These are phyloP conservation scores for Cichlasoma orientale DNA, from an alignment of 2,797 vertebrate genomes.

Conservation along the genomic window DNA sequence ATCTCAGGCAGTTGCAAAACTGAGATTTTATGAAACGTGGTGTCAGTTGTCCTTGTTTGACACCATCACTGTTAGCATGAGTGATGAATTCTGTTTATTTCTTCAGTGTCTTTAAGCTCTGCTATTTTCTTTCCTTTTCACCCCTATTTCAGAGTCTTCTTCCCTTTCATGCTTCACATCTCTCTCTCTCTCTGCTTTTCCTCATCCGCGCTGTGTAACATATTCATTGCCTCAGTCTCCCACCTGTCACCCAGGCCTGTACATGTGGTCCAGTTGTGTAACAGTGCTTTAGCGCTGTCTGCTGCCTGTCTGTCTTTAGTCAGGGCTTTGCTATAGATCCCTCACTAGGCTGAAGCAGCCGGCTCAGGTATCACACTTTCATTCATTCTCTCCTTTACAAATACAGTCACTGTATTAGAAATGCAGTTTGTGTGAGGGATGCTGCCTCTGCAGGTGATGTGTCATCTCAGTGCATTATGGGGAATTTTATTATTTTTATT, in stretches of 20 bases:
- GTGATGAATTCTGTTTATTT: neutral
- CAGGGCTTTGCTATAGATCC: constrained; percentile 39
- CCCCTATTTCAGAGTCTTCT: neutral
- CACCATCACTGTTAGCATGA: neutral
- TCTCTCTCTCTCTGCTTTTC: constrained; percentile 22
- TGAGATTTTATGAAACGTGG: neutral
- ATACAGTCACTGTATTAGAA: neutral
- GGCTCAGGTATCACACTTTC: constrained; percentile 9
- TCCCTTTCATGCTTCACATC: constrained; percentile 1
- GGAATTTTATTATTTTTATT: neutral
- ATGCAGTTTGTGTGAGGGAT: neutral
- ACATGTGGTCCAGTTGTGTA: constrained; percentile 56
- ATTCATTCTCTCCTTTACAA: constrained; percentile 16
- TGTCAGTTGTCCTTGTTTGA: neutral
- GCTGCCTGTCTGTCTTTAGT: constrained; percentile 36
- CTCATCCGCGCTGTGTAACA: constrained; percentile 24
- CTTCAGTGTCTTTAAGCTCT: neutral
- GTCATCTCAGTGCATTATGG: neutral
- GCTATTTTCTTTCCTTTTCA: neutral
- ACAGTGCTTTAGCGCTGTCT: constrained; percentile 42
- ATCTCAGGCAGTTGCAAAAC: neutral
- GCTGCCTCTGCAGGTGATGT: neutral
- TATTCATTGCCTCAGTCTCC: constrained; percentile 44
- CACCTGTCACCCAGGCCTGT: constrained; percentile 50
- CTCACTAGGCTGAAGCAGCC: constrained; percentile 16